Evolutionary conservation across 2,113 vertebrate genomes (phyloP).

Genomic region (Vulpes ferrilata): DNA sequence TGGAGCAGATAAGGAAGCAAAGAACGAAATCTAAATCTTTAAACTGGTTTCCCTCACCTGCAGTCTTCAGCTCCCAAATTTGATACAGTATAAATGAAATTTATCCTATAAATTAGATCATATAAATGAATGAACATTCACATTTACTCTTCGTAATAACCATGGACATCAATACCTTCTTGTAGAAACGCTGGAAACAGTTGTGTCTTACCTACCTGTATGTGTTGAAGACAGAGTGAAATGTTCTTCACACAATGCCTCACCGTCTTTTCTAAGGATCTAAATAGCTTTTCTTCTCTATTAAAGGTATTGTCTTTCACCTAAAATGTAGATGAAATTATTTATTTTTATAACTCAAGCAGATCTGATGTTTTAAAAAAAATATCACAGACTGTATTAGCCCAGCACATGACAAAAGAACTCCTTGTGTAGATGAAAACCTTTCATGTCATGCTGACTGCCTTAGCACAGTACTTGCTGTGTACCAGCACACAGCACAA

Average conservation of each 20-base stretch:
- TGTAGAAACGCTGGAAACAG: neutral
- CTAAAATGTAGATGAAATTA: conserved; percentile 85
- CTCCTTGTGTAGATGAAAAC: neutral
- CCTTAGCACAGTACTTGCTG: neutral
- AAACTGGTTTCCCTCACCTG: neutral
- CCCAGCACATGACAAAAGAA: neutral
- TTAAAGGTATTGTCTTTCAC: conserved; percentile 96
- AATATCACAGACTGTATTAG: neutral
- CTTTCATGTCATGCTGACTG: neutral
- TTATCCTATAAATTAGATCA: neutral
- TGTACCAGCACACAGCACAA: neutral
- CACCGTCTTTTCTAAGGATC: conserved; percentile 95
- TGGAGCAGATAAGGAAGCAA: neutral
- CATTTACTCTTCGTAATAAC: neutral
- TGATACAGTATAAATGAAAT: neutral
- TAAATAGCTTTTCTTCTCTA: conserved; percentile 95
- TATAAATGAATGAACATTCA: neutral
- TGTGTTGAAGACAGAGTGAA: conserved; percentile 89
- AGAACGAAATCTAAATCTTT: neutral
- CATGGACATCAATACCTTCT: neutral
- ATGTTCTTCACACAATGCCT: conserved; percentile 93
- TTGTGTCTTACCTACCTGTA: conserved; percentile 88
- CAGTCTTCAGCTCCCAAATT: neutral
- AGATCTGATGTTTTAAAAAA: neutral
- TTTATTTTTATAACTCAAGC: conserved; percentile 21